Base-by-base conservation (phyloP, 2,113 vertebrate species). In the Poeciliopsis prolifica region DNA sequence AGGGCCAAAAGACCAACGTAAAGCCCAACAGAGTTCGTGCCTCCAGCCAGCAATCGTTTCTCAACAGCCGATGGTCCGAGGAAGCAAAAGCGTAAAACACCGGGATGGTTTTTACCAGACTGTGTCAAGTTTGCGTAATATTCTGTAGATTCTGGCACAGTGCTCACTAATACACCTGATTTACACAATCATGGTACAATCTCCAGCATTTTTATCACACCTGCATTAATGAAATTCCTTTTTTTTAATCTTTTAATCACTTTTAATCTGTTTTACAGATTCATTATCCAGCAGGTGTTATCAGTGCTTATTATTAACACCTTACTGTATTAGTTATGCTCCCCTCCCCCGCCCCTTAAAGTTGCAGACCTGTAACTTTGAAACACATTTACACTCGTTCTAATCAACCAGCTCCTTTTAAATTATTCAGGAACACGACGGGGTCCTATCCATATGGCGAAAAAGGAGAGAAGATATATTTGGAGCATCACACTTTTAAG, bases 401-500 rank as follows among this genome's bases (percentile, higher is more conserved):
- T 84, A 85, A 92, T 90, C 85, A 91, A 83, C 85, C 31, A 63
- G 29, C 78, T 67, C 40, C 64, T 31, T 81, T 85, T 92, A 88
- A 89, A 92, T 89, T 87, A 89, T 90, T 91, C 87, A 90, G 74
- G 85, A 84, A 72, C 87, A 81, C 78, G 70, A 17, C 79, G 71
- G n/a, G 33, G 80, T 66, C 84, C 79, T 84, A 81, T 88, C 80
- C 84, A 89, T 91, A 89, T 48, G 54, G 85, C 68, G 79, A 88
- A 82, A 80, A 58, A 58, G 90, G 68, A 72, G 84, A 81, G 66
- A 83, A 87, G 83, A 91, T 92, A 86, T 87, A 93, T 93, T 88
- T 92, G 89, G 88, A 94, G 88, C 92, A 93, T 93, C 90, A 90
- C 90, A 92, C 90, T 90, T 92, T 94, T 92, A 92, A 91, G 81